These are phyloP conservation scores for Callyntrura sp. DNA, from an alignment of 2,888 invertebrate species.

Conservation along the genomic window DNA sequence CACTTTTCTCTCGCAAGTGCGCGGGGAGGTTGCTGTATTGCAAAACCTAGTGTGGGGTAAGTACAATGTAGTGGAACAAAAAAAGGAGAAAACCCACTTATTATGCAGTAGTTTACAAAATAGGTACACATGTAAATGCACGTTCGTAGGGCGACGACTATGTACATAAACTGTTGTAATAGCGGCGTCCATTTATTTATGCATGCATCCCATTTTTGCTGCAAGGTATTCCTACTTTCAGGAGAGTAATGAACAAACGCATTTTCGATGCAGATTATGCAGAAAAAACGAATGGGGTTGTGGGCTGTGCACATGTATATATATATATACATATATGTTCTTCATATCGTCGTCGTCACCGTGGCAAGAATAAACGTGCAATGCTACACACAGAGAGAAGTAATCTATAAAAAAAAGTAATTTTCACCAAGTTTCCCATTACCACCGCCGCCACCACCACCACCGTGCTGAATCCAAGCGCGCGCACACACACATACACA, in stretches of 20 bases:
- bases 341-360: neutral
- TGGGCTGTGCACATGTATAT: neutral
- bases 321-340: too few species aligned
- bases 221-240: constrained; percentile 13
- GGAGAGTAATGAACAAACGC: constrained; percentile 37
- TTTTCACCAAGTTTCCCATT: constrained; percentile 29
- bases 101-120: constrained; percentile 43
- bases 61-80: neutral
- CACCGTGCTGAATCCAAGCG: neutral
- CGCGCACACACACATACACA: too few species aligned
- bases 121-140: neutral
- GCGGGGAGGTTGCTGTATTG: too few species aligned
- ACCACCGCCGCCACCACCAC: constrained; percentile 6
- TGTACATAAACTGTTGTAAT: neutral
- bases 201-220: constrained; percentile 49
- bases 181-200: neutral
- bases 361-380: neutral
- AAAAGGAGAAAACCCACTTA: constrained; percentile 36
- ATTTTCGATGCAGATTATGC: constrained; percentile 61
- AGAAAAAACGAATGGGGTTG: constrained; percentile 24
- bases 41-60: neutral
- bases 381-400: neutral
- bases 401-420: constrained; percentile 3
- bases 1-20: neutral
- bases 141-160: neutral